phyloP scores from a whole-genome alignment of 2,888 invertebrate species.

The Ectropis crepuscularia region DNA sequence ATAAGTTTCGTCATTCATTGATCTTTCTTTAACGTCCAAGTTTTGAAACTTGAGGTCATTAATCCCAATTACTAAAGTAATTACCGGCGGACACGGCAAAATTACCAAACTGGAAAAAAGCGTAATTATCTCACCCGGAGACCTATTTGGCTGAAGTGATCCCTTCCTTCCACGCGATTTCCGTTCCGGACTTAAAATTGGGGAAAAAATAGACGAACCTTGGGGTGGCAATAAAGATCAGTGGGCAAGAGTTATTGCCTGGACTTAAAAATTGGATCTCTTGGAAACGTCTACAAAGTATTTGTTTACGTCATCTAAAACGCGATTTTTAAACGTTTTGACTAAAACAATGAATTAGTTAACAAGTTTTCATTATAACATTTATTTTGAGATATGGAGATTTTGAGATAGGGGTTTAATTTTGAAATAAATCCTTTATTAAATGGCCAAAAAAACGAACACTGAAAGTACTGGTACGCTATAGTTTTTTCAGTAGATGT shows the following conservation, averaged over 20 bases:
- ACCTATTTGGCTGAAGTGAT: constrained; percentile 69
- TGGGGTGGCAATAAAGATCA: constrained; percentile 72
- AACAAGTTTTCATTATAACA: too few relatives aligned
- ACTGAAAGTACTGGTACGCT: too few relatives aligned
- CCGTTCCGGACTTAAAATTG: constrained; percentile 65
- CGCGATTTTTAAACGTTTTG: constrained; percentile 32
- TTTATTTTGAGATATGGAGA: too few relatives aligned
- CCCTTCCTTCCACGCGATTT: constrained; percentile 76
- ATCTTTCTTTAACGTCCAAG: constrained; percentile 7
- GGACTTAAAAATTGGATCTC: constrained; percentile 55
- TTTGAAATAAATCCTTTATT: too few relatives aligned
- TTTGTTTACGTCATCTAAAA: constrained; percentile 44
- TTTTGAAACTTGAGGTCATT: constrained; percentile 22
- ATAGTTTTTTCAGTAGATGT: too few relatives aligned
- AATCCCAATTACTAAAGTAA: constrained; percentile 31
- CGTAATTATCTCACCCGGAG: constrained; percentile 70
- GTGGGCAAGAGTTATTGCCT: constrained; percentile 61
- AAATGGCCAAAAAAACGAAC: too few relatives aligned
- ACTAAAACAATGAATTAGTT: constrained; percentile 23
- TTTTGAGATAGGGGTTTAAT: too few relatives aligned
- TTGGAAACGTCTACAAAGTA: constrained; percentile 40
- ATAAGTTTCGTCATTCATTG: constrained; percentile 3
- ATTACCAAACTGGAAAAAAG: constrained; percentile 55
- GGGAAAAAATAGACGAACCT: constrained; percentile 57
- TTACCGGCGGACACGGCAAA: constrained; percentile 46